phyloP scores from a whole-genome alignment of 2,113 vertebrate species.

The Seriola rivoliana region DNA sequence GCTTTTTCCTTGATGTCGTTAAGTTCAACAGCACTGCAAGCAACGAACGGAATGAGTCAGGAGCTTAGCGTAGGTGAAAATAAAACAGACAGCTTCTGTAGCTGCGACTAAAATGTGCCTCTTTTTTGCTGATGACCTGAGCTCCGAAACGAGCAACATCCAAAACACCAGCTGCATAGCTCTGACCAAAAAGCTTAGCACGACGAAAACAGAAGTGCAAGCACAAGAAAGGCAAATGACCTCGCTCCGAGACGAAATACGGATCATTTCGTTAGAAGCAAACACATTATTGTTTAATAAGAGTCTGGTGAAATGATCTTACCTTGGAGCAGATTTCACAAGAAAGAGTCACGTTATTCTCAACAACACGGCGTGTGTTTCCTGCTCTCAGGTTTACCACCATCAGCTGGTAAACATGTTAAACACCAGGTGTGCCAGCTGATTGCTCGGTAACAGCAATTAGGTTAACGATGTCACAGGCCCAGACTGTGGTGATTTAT shows the following conservation, averaged over 20 bases:
- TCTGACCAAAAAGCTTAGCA: not conserved
- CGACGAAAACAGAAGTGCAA: too few relatives aligned
- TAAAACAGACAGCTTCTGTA: too few relatives aligned
- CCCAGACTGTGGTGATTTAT: not conserved
- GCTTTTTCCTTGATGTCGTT: not conserved
- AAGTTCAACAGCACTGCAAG: not conserved
- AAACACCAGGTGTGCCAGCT: constrained; percentile 39
- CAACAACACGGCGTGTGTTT: not conserved
- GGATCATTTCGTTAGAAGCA: not conserved
- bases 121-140: not conserved
- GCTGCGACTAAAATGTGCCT: too few relatives aligned
- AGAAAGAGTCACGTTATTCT: not conserved
- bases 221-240: too few relatives aligned
- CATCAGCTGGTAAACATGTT: not conserved
- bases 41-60: too few relatives aligned
- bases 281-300: not conserved
- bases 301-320: too few relatives aligned
- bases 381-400: not conserved
- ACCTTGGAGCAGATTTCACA: not conserved
- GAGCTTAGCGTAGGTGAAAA: too few relatives aligned
- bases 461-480: constrained; percentile 38
- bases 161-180: not conserved
- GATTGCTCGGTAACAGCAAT: constrained; percentile 41
- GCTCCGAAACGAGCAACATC: too few relatives aligned
- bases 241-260: not conserved